These are phyloP conservation scores for Anneissia japonica DNA, from an alignment of 35 echinoderm and acorn worm genomes.

Conservation along the genomic window DNA sequence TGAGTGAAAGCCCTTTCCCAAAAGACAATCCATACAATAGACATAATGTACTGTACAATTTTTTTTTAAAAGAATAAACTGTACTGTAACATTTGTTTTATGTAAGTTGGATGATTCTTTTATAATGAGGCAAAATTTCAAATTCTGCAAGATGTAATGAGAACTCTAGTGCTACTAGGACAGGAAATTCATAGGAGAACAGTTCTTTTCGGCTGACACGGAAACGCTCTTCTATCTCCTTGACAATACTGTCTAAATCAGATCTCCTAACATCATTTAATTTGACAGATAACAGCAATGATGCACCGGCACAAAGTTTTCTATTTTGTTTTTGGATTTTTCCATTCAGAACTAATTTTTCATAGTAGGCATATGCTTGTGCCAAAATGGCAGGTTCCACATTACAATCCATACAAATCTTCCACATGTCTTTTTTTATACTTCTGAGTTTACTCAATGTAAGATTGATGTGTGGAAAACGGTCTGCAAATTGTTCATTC, in stretches of 20 bases:
- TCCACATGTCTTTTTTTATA: conserved; percentile 94
- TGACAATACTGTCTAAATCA: conserved; percentile 68
- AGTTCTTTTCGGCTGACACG: conserved; percentile 81
- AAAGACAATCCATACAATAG: no score
- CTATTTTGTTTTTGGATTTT: conserved; percentile 97
- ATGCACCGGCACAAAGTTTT: conserved; percentile 87
- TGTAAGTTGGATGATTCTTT: conserved; percentile 57
- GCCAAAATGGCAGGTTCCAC: conserved; percentile 62
- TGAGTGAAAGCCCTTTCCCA: no score
- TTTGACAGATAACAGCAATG: conserved; percentile 78
- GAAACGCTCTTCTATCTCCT: conserved; percentile 92
- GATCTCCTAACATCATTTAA: conserved; percentile 80
- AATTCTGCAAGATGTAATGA: conserved; percentile 72
- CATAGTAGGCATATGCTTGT: conserved; percentile 71
- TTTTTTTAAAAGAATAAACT: no score
- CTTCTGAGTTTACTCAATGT: conserved; percentile 94
- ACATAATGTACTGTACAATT: no score
- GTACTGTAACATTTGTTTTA: no score
- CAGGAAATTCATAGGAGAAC: conserved; percentile 78
- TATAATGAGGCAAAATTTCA: conserved; percentile 84
- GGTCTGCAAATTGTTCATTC: conserved; percentile 82
- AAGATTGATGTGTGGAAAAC: conserved; percentile 71
- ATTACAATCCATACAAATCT: conserved; percentile 58
- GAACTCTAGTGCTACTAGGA: conserved; percentile 84
- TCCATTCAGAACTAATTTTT: conserved; percentile 81